phyloP scores from a whole-genome alignment of 2,888 invertebrate genomes.

The Acanthococcus lagerstroemiae region DNA sequence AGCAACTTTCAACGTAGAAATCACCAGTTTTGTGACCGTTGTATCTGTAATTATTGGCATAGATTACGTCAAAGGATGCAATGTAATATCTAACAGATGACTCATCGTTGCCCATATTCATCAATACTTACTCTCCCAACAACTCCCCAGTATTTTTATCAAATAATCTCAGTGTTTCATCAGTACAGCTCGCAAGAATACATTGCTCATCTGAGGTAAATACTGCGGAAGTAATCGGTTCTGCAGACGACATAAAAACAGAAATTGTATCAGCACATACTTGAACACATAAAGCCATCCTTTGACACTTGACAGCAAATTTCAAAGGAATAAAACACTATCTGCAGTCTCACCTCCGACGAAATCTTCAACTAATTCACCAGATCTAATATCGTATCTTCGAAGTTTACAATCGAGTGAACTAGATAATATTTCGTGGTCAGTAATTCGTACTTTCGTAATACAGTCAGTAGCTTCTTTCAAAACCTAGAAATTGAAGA shows the following conservation, averaged over 20 bases:
- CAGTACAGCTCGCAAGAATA: conserved; percentile 71
- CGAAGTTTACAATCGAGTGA: conserved; percentile 82
- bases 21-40: conserved; percentile 72
- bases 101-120: too few relatives aligned
- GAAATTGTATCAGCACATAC: not conserved
- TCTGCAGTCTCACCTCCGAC: conserved; percentile 71
- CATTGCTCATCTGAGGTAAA: conserved; percentile 92
- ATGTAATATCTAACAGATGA: not conserved
- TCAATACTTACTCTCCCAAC: conserved; percentile 55
- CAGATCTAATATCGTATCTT: conserved; percentile 82
- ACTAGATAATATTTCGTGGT: conserved; percentile 79
- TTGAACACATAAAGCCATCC: not conserved
- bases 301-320: not conserved
- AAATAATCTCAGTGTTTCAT: conserved; percentile 69
- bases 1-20: conserved; percentile 75
- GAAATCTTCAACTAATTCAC: conserved; percentile 70
- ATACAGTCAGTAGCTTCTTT: conserved; percentile 91
- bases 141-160: conserved; percentile 78
- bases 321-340: conserved; percentile 8
- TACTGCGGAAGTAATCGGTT: conserved; percentile 68
- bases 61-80: not conserved
- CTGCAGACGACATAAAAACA: conserved; percentile 45
- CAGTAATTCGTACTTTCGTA: conserved; percentile 65
- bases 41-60: conserved; percentile 48
- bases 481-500: conserved; percentile 48